Evolutionary conservation across 2,113 vertebrate genomes (phyloP).

Genomic region (Capricornis sumatraensis): DNA sequence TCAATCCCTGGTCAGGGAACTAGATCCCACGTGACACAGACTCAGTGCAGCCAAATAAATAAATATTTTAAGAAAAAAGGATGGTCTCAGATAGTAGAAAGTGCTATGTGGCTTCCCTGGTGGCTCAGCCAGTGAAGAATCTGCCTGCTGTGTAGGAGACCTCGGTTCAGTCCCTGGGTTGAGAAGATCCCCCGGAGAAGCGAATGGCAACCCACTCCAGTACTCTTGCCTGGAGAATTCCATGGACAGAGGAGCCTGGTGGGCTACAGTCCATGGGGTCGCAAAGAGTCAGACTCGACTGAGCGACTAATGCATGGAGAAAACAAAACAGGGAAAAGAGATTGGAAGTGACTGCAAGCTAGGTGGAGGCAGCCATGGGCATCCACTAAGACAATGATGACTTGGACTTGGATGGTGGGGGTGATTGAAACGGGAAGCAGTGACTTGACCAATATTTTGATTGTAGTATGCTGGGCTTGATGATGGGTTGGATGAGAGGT

Average conservation of each 20-base stretch:
- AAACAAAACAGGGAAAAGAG: accelerated
- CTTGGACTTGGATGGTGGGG: neutral
- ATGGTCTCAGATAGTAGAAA: too few relatives aligned
- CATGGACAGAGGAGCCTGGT: neutral
- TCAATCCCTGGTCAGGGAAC: neutral
- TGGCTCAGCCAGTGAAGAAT: neutral
- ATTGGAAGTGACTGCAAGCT: neutral
- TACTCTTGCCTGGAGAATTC: neutral
- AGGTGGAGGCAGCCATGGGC: accelerated
- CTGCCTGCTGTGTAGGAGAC: neutral
- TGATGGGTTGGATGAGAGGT: neutral
- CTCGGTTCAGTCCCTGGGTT: accelerated
- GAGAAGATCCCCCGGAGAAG: neutral
- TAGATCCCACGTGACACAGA: neutral
- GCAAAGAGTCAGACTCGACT: neutral
- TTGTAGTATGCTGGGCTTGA: neutral
- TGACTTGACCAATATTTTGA: neutral
- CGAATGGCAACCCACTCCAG: neutral
- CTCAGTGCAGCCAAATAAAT: neutral
- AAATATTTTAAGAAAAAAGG: neutral
- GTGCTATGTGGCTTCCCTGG: neutral
- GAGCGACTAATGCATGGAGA: neutral
- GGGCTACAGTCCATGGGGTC: neutral
- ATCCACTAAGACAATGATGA: neutral
- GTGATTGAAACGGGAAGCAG: neutral